These are phyloP conservation scores for Nomada lathburiana DNA, from an alignment of 2,888 invertebrate genomes.

Conservation along the genomic window DNA sequence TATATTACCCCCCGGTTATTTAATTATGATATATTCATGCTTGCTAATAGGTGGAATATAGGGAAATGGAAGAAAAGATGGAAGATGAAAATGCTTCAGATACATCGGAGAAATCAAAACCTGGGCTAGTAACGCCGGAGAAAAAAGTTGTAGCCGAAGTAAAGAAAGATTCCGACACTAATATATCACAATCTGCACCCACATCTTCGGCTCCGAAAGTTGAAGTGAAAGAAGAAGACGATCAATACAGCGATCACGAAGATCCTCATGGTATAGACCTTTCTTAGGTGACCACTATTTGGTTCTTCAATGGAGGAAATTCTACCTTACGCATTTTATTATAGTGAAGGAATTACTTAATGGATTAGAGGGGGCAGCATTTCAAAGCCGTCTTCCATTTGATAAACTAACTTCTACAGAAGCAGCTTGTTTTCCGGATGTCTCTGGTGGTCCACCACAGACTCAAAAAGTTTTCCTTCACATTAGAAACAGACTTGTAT, in stretches of 20 bases:
- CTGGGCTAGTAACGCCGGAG: conserved; percentile 83
- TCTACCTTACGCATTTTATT: conserved; percentile 23
- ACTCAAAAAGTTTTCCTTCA: conserved; percentile 95
- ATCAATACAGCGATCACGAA: conserved; percentile 88
- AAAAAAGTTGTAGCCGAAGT: conserved; percentile 80
- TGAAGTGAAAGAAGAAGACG: conserved; percentile 84
- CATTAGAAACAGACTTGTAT: conserved; percentile 93
- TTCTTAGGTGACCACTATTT: background rate
- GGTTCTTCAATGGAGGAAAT: background rate
- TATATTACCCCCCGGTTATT: background rate
- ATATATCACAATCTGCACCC: conserved; percentile 85
- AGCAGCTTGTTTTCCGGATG: conserved; percentile 96
- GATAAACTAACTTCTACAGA: conserved; percentile 98
- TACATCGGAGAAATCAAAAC: conserved; percentile 87
- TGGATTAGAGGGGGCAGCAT: conserved; percentile 96
- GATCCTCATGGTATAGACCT: conserved; percentile 85
- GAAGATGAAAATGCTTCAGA: conserved; percentile 88
- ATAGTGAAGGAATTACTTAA: conserved; percentile 80
- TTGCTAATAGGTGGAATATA: conserved; percentile 86
- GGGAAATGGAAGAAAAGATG: conserved; percentile 89
- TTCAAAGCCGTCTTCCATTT: conserved; percentile 96
- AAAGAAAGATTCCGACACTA: conserved; percentile 86
- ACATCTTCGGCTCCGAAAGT: conserved; percentile 85
- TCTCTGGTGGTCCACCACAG: conserved; percentile 92
- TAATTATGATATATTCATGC: conserved; percentile 3